Evolutionary conservation across 2,888 invertebrate species (phyloP), one percentile per base, ranked within the genome.

Genomic region (Dorcus parallelipipedus): DNA sequence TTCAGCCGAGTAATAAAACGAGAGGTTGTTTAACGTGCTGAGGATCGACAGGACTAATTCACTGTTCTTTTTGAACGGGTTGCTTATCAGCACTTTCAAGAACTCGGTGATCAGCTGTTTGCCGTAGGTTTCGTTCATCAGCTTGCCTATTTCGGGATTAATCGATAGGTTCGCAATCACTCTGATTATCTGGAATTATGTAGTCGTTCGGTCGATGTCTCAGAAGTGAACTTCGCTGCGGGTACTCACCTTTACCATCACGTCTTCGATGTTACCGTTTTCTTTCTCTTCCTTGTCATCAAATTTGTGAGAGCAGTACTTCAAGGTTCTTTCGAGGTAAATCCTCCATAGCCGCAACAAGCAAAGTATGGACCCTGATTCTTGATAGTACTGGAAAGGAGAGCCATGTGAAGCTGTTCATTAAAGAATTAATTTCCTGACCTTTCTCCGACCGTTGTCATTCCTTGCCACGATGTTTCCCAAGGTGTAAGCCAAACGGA

Each of bases 101-200:
- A 78, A 76, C 71, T 77, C 77, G 54, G 77, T 76, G 61, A 81
- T 77, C 49, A 79, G 67, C 58, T 69, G 67, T 41, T 69, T 71
- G 5, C 78, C 79, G 60, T 73, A 75, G 49, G 71, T 70, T 55
- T 77, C 75, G 14, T 84, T 83, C 62, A 93, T 76, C 1, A 82
- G 83, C 40, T 84, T 83, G 0, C 93, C 94, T 3, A 91, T 90
- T 48, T 86, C 84, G 45, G 88, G 85, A 69, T 90, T 86, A 60
- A 94, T 86, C 59, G 91, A 89, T 75, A 93, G 83, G 72, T 94
- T 94, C 3, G 93, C 93, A 26, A 94, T 81, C n/a, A 94, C 89
- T 4, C 94, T 84, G 10, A 93, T 86, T 45, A 89, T 85, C 88
- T 84, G 75, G 38, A 74, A 71, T 48, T 45, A 14, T 14, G 14